Base-by-base conservation (phyloP, 2,888 invertebrate species). In the Athalia circularis region DNA sequence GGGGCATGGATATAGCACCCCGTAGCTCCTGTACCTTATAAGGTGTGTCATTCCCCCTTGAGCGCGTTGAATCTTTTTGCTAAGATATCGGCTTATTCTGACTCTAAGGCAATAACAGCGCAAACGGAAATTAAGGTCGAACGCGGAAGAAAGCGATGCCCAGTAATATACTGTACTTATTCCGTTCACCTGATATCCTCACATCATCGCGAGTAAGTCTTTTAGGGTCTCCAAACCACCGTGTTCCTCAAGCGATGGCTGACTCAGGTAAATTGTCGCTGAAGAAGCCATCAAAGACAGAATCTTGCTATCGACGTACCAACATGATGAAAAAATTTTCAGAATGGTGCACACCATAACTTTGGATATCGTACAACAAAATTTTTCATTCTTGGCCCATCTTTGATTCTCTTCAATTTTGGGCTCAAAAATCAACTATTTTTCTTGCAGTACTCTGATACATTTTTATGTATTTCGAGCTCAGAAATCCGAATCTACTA, bases 41-140 rank as follows among this genome's bases (percentile, higher is more conserved):
- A 29, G 29, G 29, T 29, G 29, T 29, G 29, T 29, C 29, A 29
- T 29, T 29, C 29, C 29, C 29, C 29, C 29, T 29, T 29, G 29
- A 29, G 29, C 29, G 29, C 29, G 1, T 29, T 29, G 29, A 68
- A 68, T 68, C 68, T 68, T 68, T 52, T 47, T 47, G 6, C 47
- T 47, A 59, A 59, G 59, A 59, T 59, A 72, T 72, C 13, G 72
- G 72, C 57, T 72, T 59, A 72, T 45, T 13, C 11, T 62, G 29
- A 29, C 29, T 54, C 68, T 68, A 72, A 72, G 57, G 45, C 72
- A 72, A 72, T 72, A 29, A 29, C 59, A 57, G 72, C 45, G 8
- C 57, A 72, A 72, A 47, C 52, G 72, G 59, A 72, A 59, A 72
- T 72, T 72, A 47, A 59, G 72, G 72, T 54, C 70, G 59, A 43